Percentiles rank a stretch among this genome's conserved stretches.
Conservation (phyloP, 1,140 invertebrate genomes). For the Lordiphosa clarofinis region DNA sequence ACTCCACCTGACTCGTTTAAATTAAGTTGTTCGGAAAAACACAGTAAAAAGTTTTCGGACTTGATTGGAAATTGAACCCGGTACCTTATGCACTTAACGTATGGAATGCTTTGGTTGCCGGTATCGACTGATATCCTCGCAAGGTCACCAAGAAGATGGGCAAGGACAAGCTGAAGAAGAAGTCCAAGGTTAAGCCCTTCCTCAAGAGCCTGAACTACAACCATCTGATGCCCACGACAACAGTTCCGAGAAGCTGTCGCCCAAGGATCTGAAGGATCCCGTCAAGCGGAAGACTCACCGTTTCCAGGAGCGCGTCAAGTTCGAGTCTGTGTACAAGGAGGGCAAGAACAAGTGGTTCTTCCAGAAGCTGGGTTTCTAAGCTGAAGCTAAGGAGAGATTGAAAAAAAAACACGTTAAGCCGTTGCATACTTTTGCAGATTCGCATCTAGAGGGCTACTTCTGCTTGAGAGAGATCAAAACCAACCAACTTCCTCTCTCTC, state of each 20-base stretch:
- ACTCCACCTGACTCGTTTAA: too few species aligned
- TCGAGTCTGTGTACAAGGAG: conserved; percentile 98
- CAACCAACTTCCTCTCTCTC: too few species aligned
- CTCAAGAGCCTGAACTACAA: conserved; percentile 98
- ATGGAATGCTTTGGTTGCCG: conserved; percentile 98
- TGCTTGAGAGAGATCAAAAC: too few species aligned
- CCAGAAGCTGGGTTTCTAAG: conserved; percentile 98
- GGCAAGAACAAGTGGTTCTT: conserved; percentile 99
- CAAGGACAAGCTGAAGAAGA: conserved; percentile 97
- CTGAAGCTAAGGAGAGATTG: conserved; percentile 20
- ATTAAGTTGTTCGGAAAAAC: too few species aligned
- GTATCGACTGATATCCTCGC: conserved; percentile 97
- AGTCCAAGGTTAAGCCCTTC: conserved; percentile 99
- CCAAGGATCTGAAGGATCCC: conserved; percentile 97
- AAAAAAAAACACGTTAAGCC: too few species aligned
- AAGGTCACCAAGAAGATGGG: conserved; percentile 98
- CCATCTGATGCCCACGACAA: conserved; percentile 99
- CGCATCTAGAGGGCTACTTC: too few species aligned
- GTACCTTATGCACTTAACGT: too few species aligned
- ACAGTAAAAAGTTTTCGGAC: too few species aligned
- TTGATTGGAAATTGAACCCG: too few species aligned
- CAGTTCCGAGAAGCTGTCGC: conserved; percentile 86
- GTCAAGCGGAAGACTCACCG: conserved; percentile 96
- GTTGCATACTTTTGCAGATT: too few species aligned
- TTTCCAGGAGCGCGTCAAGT: conserved; percentile 95